These are phyloP conservation scores for Aplidium turbinatum DNA, from an alignment of 23 tunicate species.

Conservation along the genomic window DNA sequence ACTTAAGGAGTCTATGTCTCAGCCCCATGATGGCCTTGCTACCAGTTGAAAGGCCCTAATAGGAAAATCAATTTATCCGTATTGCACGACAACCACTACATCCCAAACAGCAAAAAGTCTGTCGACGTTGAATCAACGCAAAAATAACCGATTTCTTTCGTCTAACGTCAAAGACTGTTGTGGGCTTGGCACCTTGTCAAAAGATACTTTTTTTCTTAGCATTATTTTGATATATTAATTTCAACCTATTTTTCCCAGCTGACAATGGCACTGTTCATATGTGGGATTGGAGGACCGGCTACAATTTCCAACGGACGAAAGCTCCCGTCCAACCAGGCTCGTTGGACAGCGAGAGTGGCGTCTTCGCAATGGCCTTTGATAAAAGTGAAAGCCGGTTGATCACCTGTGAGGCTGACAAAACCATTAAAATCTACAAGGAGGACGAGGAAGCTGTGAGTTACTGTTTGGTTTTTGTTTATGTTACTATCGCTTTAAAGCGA, in stretches of 20 bases:
- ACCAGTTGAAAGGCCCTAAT: no score
- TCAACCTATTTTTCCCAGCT: slow-evolving; percentile 35
- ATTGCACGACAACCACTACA: no score
- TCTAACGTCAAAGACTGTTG: no score
- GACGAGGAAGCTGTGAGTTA: slow-evolving; percentile 92
- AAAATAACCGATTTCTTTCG: no score
- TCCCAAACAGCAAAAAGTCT: no score
- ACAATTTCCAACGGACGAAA: slow-evolving; percentile 93
- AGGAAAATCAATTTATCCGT: no score
- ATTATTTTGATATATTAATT: no score
- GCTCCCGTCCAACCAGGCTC: slow-evolving; percentile 99
- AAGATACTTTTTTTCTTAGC: no score
- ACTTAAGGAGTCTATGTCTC: no score
- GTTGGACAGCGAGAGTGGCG: slow-evolving; percentile 95
- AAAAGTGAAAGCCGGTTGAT: slow-evolving; percentile 81
- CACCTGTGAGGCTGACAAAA: slow-evolving; percentile 98
- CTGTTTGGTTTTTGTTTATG: neutral
- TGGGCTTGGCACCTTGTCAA: no score
- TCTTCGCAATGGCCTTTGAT: slow-evolving; percentile 96
- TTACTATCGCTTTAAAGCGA: neutral
- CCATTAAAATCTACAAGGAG: slow-evolving; percentile 94
- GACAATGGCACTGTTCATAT: slow-evolving; percentile 96
- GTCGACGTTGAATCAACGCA: no score
- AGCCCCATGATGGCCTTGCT: no score
- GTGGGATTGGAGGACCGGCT: slow-evolving; percentile 99